Percentiles rank a stretch among this genome's conserved stretches.
Conservation (phyloP, 2,797 vertebrate genomes). For the Poecilia gillii region DNA sequence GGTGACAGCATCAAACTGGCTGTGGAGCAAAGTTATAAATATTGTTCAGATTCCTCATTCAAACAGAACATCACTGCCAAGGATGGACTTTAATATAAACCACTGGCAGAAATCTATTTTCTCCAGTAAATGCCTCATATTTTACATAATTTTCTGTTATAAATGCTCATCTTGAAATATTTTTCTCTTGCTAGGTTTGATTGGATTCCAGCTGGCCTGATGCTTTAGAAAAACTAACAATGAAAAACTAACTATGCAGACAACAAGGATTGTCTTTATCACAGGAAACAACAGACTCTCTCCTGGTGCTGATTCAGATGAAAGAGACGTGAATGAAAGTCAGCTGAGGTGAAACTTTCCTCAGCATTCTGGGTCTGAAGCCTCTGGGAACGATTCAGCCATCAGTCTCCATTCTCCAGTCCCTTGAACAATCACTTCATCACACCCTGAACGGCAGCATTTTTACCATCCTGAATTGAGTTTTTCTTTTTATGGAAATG, state of each 20-base stretch:
- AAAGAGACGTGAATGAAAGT: constrained; percentile 6
- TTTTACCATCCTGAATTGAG: background rate
- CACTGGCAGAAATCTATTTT: background rate
- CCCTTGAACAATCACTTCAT: background rate
- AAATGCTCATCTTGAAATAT: constrained; percentile 2
- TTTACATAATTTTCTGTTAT: constrained; percentile 1
- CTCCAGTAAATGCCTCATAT: background rate
- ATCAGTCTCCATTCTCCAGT: background rate
- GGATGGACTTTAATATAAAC: background rate
- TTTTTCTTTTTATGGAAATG: background rate
- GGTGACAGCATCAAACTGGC: background rate
- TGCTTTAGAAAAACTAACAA: background rate
- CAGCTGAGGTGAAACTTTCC: background rate
- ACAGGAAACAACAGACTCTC: constrained; percentile 9
- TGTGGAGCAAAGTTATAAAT: background rate
- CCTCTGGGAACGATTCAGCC: background rate
- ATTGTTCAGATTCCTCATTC: background rate
- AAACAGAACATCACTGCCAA: background rate
- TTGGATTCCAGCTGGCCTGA: constrained; percentile 5
- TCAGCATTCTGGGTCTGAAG: background rate
- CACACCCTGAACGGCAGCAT: background rate
- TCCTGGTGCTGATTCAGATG: background rate
- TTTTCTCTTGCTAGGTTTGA: constrained; percentile 30
- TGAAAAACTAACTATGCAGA: no score
- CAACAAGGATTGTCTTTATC: constrained; percentile 13